phyloP scores from a whole-genome alignment of 2,113 vertebrate species.

The Toxotes chatareus region DNA sequence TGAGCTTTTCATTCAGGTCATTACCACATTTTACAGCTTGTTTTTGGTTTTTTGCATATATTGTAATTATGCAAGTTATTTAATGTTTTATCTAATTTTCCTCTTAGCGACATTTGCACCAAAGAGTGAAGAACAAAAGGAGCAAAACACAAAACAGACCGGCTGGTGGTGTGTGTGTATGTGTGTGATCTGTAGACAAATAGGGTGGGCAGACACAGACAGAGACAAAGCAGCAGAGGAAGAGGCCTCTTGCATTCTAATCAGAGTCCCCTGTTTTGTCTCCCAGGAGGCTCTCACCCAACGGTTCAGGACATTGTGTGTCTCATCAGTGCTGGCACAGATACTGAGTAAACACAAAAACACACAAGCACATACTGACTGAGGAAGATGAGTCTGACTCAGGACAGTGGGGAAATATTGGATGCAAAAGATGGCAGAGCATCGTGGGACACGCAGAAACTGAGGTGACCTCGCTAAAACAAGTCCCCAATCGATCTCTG shows the following conservation, averaged over 20 bases:
- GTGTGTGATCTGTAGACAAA: conserved; percentile 23
- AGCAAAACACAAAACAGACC: background rate
- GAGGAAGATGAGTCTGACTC: background rate
- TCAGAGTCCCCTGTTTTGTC: conserved; percentile 53
- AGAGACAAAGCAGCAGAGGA: conserved; percentile 53
- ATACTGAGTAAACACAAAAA: conserved; percentile 44
- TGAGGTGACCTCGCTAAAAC: conserved; percentile 22
- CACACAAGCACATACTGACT: background rate
- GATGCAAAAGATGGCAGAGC: conserved; percentile 17
- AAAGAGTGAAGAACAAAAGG: conserved; percentile 5
- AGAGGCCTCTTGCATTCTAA: conserved; percentile 63
- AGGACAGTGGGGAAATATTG: conserved; percentile 19
- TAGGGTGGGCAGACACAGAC: conserved; percentile 45
- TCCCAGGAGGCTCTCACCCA: conserved; percentile 48
- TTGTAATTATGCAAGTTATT: background rate
- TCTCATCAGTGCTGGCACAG: conserved; percentile 50
- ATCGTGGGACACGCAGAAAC: background rate
- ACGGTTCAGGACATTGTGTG: conserved; percentile 48
- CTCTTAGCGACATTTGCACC: background rate
- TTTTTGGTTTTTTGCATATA: background rate
- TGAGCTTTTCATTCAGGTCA: background rate
- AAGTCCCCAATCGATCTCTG: conserved; percentile 5
- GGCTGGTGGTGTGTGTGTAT: background rate
- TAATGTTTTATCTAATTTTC: background rate
- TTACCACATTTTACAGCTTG: background rate